Conservation (phyloP, 1,140 invertebrate species). For the Scaptomyza hsui region DNA sequence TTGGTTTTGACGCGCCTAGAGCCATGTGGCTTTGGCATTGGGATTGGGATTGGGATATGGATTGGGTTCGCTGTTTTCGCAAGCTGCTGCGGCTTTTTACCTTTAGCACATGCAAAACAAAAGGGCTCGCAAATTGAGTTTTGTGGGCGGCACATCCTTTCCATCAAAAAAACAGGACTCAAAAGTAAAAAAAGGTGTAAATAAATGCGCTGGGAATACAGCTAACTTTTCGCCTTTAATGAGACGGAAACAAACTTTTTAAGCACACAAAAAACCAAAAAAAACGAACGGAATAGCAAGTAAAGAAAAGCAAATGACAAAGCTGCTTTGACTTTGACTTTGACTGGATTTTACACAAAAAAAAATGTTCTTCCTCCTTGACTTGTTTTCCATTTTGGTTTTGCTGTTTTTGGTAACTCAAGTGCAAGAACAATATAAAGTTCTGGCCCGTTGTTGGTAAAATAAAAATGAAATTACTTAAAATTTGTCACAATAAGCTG, state of each 20-base stretch:
- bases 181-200: conserved; percentile 62
- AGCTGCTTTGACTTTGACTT: conserved; percentile 62
- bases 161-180: background rate
- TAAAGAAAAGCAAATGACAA: conserved; percentile 43
- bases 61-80: conserved; percentile 21
- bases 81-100: conserved; percentile 56
- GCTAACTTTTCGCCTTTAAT: conserved; percentile 64
- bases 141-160: conserved; percentile 28
- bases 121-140: conserved; percentile 54
- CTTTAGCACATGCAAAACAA: conserved; percentile 77
- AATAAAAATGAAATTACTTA: conserved; percentile 82
- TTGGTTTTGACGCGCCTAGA: conserved; percentile 70
- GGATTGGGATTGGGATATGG: conserved; percentile 24
- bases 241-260: conserved; percentile 73
- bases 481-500: conserved; percentile 81
- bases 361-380: conserved; percentile 4
- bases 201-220: conserved; percentile 73
- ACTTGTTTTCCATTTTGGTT: conserved; percentile 9
- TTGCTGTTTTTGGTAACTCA: conserved; percentile 28
- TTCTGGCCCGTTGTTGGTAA: conserved; percentile 42
- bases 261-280: conserved; percentile 38
- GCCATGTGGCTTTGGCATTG: conserved; percentile 74
- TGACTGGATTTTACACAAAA: conserved; percentile 24
- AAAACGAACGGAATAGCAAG: background rate
- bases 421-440: conserved; percentile 59